Evolutionary conservation across 2,113 vertebrate species (phyloP).

Genomic region (Triplophysa siluroides): DNA sequence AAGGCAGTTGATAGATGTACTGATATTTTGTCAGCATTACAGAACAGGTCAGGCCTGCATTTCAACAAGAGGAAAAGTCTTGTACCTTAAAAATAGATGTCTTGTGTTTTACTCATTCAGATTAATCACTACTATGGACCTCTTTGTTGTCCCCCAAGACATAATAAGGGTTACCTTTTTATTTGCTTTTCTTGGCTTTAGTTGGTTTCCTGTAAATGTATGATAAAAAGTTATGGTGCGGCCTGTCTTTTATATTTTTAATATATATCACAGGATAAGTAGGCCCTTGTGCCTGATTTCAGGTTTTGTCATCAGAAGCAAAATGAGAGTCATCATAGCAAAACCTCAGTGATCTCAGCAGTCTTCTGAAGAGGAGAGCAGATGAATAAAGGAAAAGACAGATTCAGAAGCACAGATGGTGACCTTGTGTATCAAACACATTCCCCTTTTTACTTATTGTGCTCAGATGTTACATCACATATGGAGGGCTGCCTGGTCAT

Average conservation of each 20-base stretch:
- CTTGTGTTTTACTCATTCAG: neutral
- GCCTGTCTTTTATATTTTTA: slow-evolving; percentile 35
- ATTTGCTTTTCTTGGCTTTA: slow-evolving; percentile 41
- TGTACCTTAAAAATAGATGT: neutral
- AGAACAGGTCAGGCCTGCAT: neutral
- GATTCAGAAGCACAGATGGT: slow-evolving; percentile 52
- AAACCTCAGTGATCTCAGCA: slow-evolving; percentile 46
- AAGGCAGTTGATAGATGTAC: neutral
- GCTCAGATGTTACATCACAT: slow-evolving; percentile 3
- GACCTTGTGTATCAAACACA: slow-evolving; percentile 12
- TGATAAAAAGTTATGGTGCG: slow-evolving; percentile 8
- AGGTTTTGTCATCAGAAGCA: slow-evolving; percentile 52
- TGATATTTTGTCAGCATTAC: neutral
- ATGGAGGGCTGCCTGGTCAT: neutral
- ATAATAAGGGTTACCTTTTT: slow-evolving; percentile 10
- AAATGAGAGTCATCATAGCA: slow-evolving; percentile 38
- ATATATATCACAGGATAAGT: slow-evolving; percentile 46
- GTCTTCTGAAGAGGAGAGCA: slow-evolving; percentile 55
- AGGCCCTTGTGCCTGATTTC: slow-evolving; percentile 57
- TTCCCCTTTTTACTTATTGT: slow-evolving; percentile 48
- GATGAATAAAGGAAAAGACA: slow-evolving; percentile 59
- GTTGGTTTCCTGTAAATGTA: slow-evolving; percentile 27
- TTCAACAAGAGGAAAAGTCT: neutral
- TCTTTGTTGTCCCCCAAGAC: neutral
- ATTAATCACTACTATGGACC: slow-evolving; percentile 4